Evolutionary conservation across 2,888 invertebrate genomes (phyloP).

Genomic region (Euzetes globulus): DNA sequence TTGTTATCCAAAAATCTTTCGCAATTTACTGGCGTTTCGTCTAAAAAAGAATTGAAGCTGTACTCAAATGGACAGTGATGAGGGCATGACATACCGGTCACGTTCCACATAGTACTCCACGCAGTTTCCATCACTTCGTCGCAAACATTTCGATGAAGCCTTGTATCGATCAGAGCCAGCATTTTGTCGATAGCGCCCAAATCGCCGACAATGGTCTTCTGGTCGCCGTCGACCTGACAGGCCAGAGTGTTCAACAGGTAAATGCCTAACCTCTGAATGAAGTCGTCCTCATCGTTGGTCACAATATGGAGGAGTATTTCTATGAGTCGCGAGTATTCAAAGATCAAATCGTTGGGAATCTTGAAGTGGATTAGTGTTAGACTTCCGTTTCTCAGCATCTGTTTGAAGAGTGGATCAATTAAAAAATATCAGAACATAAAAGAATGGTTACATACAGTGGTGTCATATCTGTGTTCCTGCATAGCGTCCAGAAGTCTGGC

Average conservation of each 20-base stretch:
- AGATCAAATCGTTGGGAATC: constrained; percentile 87
- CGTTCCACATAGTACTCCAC: constrained; percentile 99
- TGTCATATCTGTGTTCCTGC: constrained; percentile 73
- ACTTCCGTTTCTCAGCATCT: constrained; percentile 92
- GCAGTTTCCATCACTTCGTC: constrained; percentile 96
- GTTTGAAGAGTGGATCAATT: constrained; percentile 21
- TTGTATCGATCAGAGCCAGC: constrained; percentile 74
- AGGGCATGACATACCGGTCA: constrained; percentile 44
- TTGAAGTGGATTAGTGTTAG: constrained; percentile 87
- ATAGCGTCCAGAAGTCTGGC: constrained; percentile 76
- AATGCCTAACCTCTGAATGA: constrained; percentile 84
- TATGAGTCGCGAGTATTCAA: constrained; percentile 79
- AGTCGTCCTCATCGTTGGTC: constrained; percentile 63
- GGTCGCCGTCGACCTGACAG: constrained; percentile 87
- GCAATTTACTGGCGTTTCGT: constrained; percentile 93
- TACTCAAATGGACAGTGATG: neutral
- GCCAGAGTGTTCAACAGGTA: constrained; percentile 90
- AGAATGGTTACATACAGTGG: constrained; percentile 53
- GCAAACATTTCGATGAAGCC: constrained; percentile 66
- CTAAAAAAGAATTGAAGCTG: constrained; percentile 46
- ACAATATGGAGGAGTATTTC: constrained; percentile 73
- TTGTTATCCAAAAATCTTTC: constrained; percentile 74
- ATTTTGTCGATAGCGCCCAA: constrained; percentile 81
- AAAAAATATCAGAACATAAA: constrained; percentile 19
- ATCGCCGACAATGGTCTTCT: constrained; percentile 83